Percentiles rank a stretch among this genome's conserved stretches.
These are phyloP conservation scores for Lerema accius DNA, from an alignment of 1,140 invertebrate genomes.

Conservation along the genomic window DNA sequence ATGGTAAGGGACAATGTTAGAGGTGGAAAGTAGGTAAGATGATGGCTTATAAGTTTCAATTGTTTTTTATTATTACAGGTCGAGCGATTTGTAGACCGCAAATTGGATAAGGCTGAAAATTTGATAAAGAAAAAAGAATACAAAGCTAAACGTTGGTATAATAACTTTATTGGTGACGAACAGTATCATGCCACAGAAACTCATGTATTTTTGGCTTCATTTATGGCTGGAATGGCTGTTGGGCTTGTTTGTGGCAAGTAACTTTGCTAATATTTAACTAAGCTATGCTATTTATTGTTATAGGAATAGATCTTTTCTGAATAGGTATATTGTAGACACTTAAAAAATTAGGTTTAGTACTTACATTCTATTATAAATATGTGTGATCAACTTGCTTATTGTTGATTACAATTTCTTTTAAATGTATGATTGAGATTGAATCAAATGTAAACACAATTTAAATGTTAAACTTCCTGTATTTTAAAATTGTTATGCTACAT, in stretches of 20 bases:
- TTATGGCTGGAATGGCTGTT: slow-evolving; percentile 88
- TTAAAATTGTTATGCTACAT: slow-evolving; percentile 2
- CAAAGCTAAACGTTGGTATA: slow-evolving; percentile 88
- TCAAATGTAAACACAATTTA: neutral
- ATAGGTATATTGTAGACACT: neutral
- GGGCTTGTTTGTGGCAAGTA: slow-evolving; percentile 83
- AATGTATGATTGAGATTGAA: neutral
- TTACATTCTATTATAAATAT: neutral
- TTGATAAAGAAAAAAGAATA: slow-evolving; percentile 86
- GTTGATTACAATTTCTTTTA: neutral
- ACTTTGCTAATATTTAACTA: slow-evolving; percentile 8
- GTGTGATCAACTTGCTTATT: too few relatives aligned
- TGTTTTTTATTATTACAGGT: slow-evolving; percentile 83
- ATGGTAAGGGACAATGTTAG: too few relatives aligned
- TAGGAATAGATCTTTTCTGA: slow-evolving; percentile 2
- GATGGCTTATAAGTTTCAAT: neutral
- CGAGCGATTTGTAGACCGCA: slow-evolving; percentile 89
- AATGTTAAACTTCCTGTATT: neutral
- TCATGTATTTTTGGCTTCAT: slow-evolving; percentile 89
- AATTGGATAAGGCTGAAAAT: slow-evolving; percentile 90
- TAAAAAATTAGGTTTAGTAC: slow-evolving; percentile 1
- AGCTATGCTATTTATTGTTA: neutral
- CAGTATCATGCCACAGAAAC: slow-evolving; percentile 86
- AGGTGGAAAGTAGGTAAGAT: too few relatives aligned
- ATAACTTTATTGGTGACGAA: slow-evolving; percentile 85